Percentiles rank a stretch among this genome's conserved stretches.
These are phyloP conservation scores for Neolamprologus longior DNA, from an alignment of 2,113 vertebrate species.

Conservation along the genomic window DNA sequence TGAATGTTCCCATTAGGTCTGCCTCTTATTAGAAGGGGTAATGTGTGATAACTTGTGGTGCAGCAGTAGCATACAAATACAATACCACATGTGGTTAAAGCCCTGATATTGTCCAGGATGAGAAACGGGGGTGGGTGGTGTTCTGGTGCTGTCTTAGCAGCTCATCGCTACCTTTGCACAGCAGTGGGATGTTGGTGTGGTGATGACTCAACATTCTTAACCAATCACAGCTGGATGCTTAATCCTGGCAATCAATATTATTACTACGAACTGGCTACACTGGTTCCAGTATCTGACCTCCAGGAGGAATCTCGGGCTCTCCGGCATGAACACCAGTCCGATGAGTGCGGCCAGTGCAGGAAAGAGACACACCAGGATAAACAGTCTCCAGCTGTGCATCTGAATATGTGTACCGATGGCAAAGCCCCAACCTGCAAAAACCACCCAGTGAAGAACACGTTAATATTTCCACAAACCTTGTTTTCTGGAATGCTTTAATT, in stretches of 20 bases:
- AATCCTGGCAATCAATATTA: neutral
- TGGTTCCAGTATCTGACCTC: conserved; percentile 76
- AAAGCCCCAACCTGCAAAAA: conserved; percentile 87
- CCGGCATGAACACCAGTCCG: conserved; percentile 90
- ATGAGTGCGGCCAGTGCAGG: conserved; percentile 83
- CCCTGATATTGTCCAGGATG: conserved; percentile 39
- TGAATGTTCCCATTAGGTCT: conserved; percentile 15
- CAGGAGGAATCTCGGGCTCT: conserved; percentile 92
- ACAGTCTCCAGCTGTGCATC: conserved; percentile 95
- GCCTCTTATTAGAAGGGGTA: conserved; percentile 2
- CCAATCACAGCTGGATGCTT: conserved; percentile 3
- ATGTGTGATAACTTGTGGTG: conserved; percentile 17
- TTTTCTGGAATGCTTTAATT: neutral
- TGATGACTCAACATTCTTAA: conserved; percentile 25
- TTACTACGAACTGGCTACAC: neutral
- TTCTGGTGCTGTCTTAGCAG: conserved; percentile 34
- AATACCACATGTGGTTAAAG: conserved; percentile 49
- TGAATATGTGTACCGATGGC: conserved; percentile 88
- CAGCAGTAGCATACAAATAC: conserved; percentile 40
- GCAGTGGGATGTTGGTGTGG: conserved; percentile 39
- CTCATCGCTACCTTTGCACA: conserved; percentile 45
- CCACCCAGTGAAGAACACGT: neutral
- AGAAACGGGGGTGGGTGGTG: conserved; percentile 17
- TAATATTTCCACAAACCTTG: neutral
- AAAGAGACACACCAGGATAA: conserved; percentile 86